A percentile compares a stretch with the other conserved stretches of the same genome.
Conservation (phyloP, 2,113 vertebrate genomes). For the Lichenostomus cassidix region DNA sequence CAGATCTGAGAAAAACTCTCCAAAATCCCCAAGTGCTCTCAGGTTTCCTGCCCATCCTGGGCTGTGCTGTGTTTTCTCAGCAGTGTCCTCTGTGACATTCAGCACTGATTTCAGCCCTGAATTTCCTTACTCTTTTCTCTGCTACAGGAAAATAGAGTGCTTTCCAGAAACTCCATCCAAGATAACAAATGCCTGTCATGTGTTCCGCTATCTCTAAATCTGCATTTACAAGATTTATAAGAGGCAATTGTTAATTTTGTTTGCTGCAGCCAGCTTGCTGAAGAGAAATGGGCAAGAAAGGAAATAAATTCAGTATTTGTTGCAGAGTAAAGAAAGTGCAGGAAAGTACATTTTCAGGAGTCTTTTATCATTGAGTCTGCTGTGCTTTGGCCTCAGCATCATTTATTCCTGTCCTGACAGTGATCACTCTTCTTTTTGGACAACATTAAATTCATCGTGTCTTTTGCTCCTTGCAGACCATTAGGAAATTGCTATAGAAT, state of each 20-base stretch:
- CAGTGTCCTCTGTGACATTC: neutral
- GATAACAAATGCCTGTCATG: constrained; percentile 13
- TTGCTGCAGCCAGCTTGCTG: neutral
- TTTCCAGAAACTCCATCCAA: constrained; percentile 9
- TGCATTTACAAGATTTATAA: constrained; percentile 43
- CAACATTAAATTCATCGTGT: neutral
- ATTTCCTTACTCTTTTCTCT: neutral
- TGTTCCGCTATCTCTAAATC: constrained; percentile 45
- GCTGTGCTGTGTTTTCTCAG: neutral
- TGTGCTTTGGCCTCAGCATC: neutral
- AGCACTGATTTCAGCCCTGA: neutral
- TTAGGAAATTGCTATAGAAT: constrained; percentile 26
- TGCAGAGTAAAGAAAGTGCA: neutral
- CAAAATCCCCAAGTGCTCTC: neutral
- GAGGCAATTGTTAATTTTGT: constrained; percentile 43
- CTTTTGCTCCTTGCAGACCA: neutral
- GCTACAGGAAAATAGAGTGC: neutral
- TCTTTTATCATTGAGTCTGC: neutral
- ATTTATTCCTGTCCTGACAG: constrained; percentile 11
- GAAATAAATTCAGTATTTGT: constrained; percentile 35
- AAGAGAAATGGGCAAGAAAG: neutral
- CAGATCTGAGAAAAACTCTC: neutral
- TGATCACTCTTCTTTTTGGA: neutral
- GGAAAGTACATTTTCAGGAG: neutral
- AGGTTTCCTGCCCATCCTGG: neutral